Conservation (phyloP, 2,113 vertebrate genomes). For the Leucosticte australis region DNA sequence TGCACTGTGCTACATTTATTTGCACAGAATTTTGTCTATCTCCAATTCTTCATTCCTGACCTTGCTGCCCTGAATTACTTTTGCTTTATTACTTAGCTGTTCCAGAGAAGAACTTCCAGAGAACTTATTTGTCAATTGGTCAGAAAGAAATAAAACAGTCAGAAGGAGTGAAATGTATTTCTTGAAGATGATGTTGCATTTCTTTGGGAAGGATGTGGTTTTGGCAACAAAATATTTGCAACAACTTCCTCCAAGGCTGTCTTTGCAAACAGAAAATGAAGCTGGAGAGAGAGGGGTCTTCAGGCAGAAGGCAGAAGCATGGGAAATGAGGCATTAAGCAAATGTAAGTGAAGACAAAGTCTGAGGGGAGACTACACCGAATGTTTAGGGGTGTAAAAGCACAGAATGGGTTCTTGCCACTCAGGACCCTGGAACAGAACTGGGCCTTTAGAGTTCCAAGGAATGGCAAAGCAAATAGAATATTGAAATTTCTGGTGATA, state of each 20-base stretch:
- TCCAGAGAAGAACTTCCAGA: background rate
- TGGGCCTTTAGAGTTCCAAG: background rate
- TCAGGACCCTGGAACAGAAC: background rate
- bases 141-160: background rate
- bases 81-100: background rate
- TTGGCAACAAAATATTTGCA: background rate
- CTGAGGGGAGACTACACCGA: background rate
- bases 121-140: background rate
- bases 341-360: background rate
- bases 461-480: background rate
- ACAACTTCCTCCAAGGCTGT: background rate
- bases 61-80: background rate
- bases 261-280: background rate
- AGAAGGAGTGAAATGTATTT: background rate
- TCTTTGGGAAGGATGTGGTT: background rate
- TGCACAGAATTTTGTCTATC: background rate
- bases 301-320: background rate
- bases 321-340: background rate
- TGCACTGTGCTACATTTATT: background rate
- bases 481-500: background rate
- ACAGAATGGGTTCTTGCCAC: background rate
- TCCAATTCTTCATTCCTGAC: background rate
- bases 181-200: background rate
- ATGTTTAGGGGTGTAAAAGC: background rate
- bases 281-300: background rate